phyloP scores from a whole-genome alignment of 2,888 invertebrate species.

The Plagodis pulveraria region DNA sequence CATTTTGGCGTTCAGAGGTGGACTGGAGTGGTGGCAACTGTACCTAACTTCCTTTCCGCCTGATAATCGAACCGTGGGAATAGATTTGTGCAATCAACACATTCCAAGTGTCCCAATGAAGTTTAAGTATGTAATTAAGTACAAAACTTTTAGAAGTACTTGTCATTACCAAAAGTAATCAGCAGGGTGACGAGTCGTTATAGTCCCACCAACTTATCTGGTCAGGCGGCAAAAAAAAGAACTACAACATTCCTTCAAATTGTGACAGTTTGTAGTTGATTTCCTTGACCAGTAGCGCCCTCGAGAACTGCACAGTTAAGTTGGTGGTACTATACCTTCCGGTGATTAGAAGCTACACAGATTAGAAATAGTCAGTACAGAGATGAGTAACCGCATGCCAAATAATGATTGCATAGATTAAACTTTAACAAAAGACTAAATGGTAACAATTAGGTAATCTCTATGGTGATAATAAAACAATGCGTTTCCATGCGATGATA shows the following conservation, averaged over 20 bases:
- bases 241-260: too few species aligned
- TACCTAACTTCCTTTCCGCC: too few species aligned
- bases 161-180: background rate
- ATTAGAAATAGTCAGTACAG: background rate
- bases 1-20: too few species aligned
- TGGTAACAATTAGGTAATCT: slow-evolving; percentile 9
- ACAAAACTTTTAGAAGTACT: background rate
- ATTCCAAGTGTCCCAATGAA: background rate
- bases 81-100: background rate
- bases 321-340: too few species aligned
- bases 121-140: background rate
- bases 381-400: slow-evolving; percentile 45
- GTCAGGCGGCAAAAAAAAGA: too few species aligned
- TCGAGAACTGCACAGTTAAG: too few species aligned
- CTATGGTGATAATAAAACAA: slow-evolving; percentile 11
- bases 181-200: background rate
- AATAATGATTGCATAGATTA: slow-evolving; percentile 30
- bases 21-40: too few species aligned
- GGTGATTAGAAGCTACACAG: background rate
- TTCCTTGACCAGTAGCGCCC: too few species aligned
- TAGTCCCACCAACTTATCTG: too few species aligned
- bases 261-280: too few species aligned
- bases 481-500: slow-evolving; percentile 6
- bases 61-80: too few species aligned
- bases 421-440: slow-evolving; percentile 7